Conservation (phyloP, 2,797 vertebrate species). For the Falco berigora region DNA sequence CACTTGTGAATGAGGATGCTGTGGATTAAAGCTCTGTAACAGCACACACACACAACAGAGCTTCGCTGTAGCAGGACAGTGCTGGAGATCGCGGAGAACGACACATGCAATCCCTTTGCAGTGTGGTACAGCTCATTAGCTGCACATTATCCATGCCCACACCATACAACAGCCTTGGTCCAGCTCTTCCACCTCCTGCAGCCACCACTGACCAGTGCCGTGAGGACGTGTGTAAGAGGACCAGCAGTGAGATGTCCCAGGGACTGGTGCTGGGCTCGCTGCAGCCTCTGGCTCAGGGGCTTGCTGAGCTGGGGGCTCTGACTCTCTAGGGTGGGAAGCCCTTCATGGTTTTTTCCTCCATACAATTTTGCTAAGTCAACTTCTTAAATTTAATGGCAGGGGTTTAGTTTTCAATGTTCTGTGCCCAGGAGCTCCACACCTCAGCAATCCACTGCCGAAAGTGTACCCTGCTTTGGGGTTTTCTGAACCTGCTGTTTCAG, state of each 20-base stretch:
- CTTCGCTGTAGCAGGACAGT: neutral
- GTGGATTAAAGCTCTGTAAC: neutral
- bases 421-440: neutral
- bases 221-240: fast-evolving
- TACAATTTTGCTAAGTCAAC: neutral
- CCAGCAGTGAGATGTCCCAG: neutral
- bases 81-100: neutral
- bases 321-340: neutral
- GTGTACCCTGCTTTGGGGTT: neutral
- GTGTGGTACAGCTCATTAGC: neutral
- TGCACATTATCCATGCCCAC: neutral
- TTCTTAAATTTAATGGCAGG: neutral
- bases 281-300: neutral
- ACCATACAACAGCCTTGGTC: neutral
- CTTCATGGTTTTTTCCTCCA: neutral
- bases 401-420: neutral
- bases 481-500: neutral
- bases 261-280: neutral
- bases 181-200: neutral
- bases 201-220: neutral
- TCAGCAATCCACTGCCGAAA: neutral
- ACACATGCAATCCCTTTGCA: neutral
- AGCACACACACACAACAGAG: fast-evolving
- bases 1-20: neutral
- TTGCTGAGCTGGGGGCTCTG: fast-evolving